Evolutionary conservation across 2,888 invertebrate species (phyloP).

Genomic region (Coleophora flavipennella): DNA sequence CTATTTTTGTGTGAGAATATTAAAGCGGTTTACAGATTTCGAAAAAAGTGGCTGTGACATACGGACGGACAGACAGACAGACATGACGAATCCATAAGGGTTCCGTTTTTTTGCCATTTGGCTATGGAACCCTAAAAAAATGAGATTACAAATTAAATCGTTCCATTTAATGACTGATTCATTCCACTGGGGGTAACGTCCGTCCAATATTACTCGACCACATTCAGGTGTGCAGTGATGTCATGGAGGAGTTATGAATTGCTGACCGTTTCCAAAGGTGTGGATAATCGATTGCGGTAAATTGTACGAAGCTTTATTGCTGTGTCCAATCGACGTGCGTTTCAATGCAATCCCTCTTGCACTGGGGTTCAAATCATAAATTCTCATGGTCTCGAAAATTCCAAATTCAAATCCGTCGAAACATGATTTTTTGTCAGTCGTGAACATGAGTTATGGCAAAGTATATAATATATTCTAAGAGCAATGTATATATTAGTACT

Average conservation of each 20-base stretch:
- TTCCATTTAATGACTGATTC: constrained; percentile 1
- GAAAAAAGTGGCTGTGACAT: too few relatives aligned
- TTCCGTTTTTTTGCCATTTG: too few relatives aligned
- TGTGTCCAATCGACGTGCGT: constrained; percentile 31
- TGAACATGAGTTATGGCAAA: not conserved
- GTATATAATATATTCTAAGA: not conserved
- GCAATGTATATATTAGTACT: too few relatives aligned
- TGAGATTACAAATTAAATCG: not conserved
- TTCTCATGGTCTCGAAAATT: too few relatives aligned
- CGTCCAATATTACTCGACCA: not conserved
- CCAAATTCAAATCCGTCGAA: not conserved
- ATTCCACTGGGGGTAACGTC: not conserved
- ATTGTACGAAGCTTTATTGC: constrained; percentile 38
- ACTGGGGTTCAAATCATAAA: constrained; percentile 1
- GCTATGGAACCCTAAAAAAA: not conserved
- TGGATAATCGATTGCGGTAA: constrained; percentile 41
- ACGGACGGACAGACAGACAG: too few relatives aligned
- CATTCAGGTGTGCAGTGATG: constrained; percentile 13
- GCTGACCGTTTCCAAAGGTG: constrained; percentile 28
- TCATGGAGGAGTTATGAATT: constrained; percentile 22
- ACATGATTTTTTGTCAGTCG: too few relatives aligned
- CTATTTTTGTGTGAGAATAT: too few relatives aligned
- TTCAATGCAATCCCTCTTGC: constrained; percentile 12
- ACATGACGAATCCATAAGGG: too few relatives aligned
- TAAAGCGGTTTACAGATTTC: too few relatives aligned